These are phyloP conservation scores for Patella depressa DNA, from an alignment of 2,888 invertebrate species.

Conservation along the genomic window DNA sequence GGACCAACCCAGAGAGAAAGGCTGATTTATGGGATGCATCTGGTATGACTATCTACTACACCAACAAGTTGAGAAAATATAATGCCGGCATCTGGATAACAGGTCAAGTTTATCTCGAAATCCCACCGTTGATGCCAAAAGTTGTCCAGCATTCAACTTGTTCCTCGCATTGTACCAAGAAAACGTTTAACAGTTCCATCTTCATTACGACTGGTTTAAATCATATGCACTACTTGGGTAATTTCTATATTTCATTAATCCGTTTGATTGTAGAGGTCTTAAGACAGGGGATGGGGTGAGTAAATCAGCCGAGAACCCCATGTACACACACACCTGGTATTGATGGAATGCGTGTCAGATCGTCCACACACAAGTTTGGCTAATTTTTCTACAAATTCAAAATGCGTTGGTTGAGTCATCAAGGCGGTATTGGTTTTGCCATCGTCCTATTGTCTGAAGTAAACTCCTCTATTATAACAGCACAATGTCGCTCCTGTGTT, in stretches of 20 bases:
- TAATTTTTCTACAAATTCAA: no score
- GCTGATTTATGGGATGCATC: constrained; percentile 13
- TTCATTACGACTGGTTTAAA: constrained; percentile 31
- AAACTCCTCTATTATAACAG: no score
- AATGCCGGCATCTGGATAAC: constrained; percentile 7
- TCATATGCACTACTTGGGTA: constrained; percentile 41
- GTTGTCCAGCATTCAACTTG: constrained; percentile 17
- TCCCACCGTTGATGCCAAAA: constrained; percentile 39
- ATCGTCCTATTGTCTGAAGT: no score
- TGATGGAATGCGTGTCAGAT: no score
- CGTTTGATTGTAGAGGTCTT: no score
- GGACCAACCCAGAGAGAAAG: constrained; percentile 17
- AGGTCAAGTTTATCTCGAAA: constrained; percentile 38
- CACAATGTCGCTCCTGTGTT: no score
- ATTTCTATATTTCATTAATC: not conserved
- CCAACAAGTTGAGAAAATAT: constrained; percentile 4
- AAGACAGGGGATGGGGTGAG: no score
- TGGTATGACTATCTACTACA: constrained; percentile 14
- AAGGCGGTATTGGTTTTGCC: no score
- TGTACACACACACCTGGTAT: no score
- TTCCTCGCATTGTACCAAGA: constrained; percentile 27
- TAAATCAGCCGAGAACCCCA: no score
- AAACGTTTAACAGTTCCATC: constrained; percentile 23
- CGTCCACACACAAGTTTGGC: no score
- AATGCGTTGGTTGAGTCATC: no score